Evolutionary conservation across 2,888 invertebrate species (phyloP).

Genomic region (Andrena bucephala): DNA sequence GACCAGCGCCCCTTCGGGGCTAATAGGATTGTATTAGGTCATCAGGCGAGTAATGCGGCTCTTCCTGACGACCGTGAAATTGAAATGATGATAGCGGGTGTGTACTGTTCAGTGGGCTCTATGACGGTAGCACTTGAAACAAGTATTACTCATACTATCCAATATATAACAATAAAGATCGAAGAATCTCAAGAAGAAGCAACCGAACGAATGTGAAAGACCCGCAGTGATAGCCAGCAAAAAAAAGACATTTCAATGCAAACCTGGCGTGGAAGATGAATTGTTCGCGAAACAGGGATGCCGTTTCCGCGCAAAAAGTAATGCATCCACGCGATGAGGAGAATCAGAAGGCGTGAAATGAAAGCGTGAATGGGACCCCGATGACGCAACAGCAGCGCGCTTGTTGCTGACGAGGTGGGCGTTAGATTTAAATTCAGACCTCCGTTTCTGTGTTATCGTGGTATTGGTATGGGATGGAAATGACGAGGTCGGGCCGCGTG

Average conservation of each 20-base stretch:
- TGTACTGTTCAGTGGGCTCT: not conserved
- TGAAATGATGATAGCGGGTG: not conserved
- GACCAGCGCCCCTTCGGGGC: not conserved
- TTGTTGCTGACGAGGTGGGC: not conserved
- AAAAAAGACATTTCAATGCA: not conserved
- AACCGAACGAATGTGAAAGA: not conserved
- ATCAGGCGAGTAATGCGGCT: not conserved
- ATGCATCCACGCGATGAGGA: not conserved
- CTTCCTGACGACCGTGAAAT: not conserved
- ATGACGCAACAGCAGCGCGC: not conserved
- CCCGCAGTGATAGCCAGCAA: not conserved
- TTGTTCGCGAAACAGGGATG: not conserved
- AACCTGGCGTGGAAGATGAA: not conserved
- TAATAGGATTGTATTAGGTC: not conserved
- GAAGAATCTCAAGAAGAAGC: not conserved
- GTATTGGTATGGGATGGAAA: not conserved
- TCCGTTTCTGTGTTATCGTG: not conserved
- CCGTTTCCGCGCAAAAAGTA: not conserved
- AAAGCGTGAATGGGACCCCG: not conserved
- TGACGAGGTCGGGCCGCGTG: not conserved
- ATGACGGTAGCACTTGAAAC: no score
- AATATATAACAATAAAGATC: not conserved
- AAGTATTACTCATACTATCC: no score
- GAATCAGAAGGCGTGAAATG: not conserved
- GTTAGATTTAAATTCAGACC: slow-evolving; percentile 2